These are phyloP conservation scores for Berghia stephanieae DNA, from an alignment of 1,140 invertebrate species.

Conservation along the genomic window DNA sequence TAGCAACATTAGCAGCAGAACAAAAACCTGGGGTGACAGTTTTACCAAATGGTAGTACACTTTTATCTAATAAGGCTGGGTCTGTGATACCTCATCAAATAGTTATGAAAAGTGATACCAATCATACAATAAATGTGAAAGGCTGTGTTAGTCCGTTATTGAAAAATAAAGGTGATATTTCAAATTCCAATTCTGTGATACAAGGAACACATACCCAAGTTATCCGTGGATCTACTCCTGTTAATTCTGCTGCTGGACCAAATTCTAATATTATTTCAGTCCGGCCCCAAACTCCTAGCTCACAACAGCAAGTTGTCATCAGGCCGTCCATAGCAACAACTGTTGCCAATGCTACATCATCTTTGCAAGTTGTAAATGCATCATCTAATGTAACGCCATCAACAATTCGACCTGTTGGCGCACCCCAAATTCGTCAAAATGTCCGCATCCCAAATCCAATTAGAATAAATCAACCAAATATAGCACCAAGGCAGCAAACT, in stretches of 20 bases:
- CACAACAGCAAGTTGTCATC: constrained; percentile 56
- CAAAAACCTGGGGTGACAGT: constrained; percentile 58
- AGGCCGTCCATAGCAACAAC: constrained; percentile 56
- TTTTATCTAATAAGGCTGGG: constrained; percentile 31
- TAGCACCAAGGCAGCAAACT: constrained; percentile 77
- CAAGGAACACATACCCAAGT: constrained; percentile 23
- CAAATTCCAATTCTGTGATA: constrained; percentile 34
- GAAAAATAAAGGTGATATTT: constrained; percentile 33
- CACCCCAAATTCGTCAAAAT: constrained; percentile 26
- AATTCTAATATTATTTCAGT: constrained; percentile 55
- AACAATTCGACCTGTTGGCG: constrained; percentile 21
- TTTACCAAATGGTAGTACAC: constrained; percentile 44
- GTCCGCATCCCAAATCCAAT: constrained; percentile 34
- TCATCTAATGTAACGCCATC: constrained; percentile 50
- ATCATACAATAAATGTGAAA: constrained; percentile 29
- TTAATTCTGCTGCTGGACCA: constrained; percentile 28
- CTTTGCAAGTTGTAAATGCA: constrained; percentile 82
- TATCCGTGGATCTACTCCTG: constrained; percentile 12
- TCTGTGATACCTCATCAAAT: constrained; percentile 32
- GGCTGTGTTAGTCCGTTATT: constrained; percentile 13
- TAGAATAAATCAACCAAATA: constrained; percentile 65
- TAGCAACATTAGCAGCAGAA: constrained; percentile 61
- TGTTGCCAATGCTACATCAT: constrained; percentile 43
- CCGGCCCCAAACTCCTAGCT: constrained; percentile 39
- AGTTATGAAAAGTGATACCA: constrained; percentile 29